Evolutionary conservation across 2,888 invertebrate genomes (phyloP), one percentile per base, ranked within the genome.

Genomic region (Acleris holmiana): DNA sequence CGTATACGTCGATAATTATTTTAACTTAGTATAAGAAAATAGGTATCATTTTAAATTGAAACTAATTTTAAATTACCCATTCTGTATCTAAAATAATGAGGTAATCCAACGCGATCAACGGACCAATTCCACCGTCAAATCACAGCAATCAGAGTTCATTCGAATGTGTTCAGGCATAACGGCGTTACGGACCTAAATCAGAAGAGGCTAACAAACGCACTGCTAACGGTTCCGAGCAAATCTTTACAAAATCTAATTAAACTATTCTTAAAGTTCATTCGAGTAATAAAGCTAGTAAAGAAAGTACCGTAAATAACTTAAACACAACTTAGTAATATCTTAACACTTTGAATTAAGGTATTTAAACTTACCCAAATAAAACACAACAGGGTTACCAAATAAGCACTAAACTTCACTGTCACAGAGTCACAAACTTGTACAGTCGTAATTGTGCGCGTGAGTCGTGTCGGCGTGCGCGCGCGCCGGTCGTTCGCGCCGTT

Each of bases 401-500:
- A 44, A 18, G 10, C 55, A 55, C 55, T 55, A 17, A 55, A 55
- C 55, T 55, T 55, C 55, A 55, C 55, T 41, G 55, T 47, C 47
- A 47, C 55, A 53, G 35, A 55, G 55, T 55, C 55, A 55, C 55
- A 40, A 55, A 23, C 55, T 18, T 55, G 29, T 15, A 18, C 19
- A 21, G 51, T 67, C 54, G 64, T 55, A 77, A 76, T 76, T 77
- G 77, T 76, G 74, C 48, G 23, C 41, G 51, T 41, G 58, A 67
- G 70, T 71, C 67, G 59, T 57, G 61, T 50, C 18, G 66, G 72
- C 87, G 80, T 83, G 75, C 79, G 78, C 75, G 67, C 74, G 76
- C 81, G 74, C 54, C 70, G 70, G 72, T 68, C 62, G 62, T 69
- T 80, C 81, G 83, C 76, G 78, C 89, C 90, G 89, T 89, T 88